Evolutionary conservation across 2,888 invertebrate species (phyloP).

Genomic region (Sturmia bella): DNA sequence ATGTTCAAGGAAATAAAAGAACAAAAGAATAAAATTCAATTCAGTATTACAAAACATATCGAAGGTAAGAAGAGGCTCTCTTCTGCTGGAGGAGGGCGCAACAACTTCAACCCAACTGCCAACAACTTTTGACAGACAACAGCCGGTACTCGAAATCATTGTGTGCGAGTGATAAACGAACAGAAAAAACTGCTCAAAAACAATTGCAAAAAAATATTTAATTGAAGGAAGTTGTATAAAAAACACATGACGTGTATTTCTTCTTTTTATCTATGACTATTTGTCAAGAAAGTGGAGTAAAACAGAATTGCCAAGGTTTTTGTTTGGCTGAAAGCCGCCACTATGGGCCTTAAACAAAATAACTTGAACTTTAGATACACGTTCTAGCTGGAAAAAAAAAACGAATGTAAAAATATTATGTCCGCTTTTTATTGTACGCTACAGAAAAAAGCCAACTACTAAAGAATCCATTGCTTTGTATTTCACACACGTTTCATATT

Average conservation of each 20-base stretch:
- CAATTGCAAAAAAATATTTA: slow-evolving; percentile 26
- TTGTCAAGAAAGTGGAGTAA: slow-evolving; percentile 8
- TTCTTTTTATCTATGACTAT: slow-evolving; percentile 10
- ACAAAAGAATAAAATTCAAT: slow-evolving; percentile 45
- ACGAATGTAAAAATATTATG: too few species aligned
- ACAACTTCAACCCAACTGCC: slow-evolving; percentile 16
- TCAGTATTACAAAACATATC: background rate
- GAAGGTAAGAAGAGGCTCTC: background rate
- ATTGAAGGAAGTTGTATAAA: slow-evolving; percentile 66
- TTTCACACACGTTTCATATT: too few species aligned
- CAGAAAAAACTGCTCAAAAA: background rate
- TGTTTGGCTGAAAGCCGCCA: too few species aligned
- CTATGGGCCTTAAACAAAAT: background rate
- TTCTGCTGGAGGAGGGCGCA: background rate
- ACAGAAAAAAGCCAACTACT: too few species aligned
- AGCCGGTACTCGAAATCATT: slow-evolving; percentile 54
- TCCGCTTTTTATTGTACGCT: too few species aligned
- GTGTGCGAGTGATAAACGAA: slow-evolving; percentile 1
- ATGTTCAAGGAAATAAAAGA: background rate
- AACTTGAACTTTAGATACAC: too few species aligned
- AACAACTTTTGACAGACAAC: slow-evolving; percentile 56
- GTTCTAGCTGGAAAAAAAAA: too few species aligned
- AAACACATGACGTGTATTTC: slow-evolving; percentile 16
- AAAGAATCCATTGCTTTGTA: too few species aligned
- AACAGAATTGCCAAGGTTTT: too few species aligned